Evolutionary conservation across 1,140 invertebrate genomes (phyloP), one percentile per base, ranked within the genome.

Genomic region (Apis cerana): DNA sequence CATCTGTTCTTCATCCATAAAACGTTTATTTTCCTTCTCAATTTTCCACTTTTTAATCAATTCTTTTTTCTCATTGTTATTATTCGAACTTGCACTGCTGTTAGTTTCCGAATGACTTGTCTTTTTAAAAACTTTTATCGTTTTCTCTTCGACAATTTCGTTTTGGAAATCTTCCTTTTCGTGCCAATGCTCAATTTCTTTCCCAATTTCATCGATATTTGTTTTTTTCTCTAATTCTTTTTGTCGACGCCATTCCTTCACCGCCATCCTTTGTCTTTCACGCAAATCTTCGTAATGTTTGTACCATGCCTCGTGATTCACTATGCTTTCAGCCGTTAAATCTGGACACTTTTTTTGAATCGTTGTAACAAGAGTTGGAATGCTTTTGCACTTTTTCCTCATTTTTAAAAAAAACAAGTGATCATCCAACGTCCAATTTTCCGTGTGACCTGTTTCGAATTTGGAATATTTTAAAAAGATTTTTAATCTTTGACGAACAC

Each of bases 271-370:
- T 64, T 94, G 93, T 23, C 92, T 92, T 7, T 93, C 90, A 0
- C 92, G 89, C n/a, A 94, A 75, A 0, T 89, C 76, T 15, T 91
- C 43, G 65, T 94, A 94, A 23, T 89, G 50, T 77, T 92, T 94
- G 79, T 94, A 94, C 94, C 94, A 94, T 1, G 90, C 88, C 61
- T 94, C 94, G 72, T 94, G 94, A 80, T 94, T 93, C 8, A 94
- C 83, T 19, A 94, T 94, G 7, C 70, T 65, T 50, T 93, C 92
- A 0, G 80, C 83, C 3, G 91, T 89, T 10, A 94, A 52, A 85
- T 94, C 93, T 0, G 93, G 93, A 85, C 90, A 94, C 50, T 90
- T 93, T 15, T 65, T 80, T 80, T 91, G 90, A 17, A 94, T 82
- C 0, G 90, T 89, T 0, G 48, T 59, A 0, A 94, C 91, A 3